Conservation (phyloP, 2,113 vertebrate species). For the Ptyas mucosa region DNA sequence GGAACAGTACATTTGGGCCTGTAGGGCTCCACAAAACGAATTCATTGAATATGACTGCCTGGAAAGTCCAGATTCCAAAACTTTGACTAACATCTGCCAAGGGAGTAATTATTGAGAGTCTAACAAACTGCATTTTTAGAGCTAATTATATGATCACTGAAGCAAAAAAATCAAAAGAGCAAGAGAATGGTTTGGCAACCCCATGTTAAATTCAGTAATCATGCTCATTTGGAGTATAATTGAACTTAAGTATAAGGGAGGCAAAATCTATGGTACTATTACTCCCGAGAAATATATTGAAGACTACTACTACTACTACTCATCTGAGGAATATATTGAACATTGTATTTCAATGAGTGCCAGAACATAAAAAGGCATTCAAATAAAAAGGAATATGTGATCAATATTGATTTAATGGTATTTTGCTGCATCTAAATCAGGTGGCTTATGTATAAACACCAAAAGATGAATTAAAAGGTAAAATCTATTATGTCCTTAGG, state of each 20-base stretch:
- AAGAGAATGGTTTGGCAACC: not conserved
- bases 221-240: not conserved
- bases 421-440: not conserved
- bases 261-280: not conserved
- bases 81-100: not conserved
- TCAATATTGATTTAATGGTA: not conserved
- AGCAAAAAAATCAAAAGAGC: not conserved
- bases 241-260: not conserved
- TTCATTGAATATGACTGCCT: not conserved
- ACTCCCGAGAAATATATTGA: not conserved
- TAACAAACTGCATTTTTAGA: not conserved
- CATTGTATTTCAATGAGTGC: not conserved
- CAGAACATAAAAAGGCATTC: not conserved
- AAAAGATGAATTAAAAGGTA: not conserved
- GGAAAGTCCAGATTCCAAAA: not conserved
- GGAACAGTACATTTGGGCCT: not conserved
- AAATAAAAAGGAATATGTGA: not conserved
- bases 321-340: not conserved
- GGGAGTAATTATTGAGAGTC: not conserved
- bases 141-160: not conserved
- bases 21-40: not conserved
- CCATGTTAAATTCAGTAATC: not conserved
- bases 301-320: too few relatives aligned
- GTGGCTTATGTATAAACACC: not conserved
- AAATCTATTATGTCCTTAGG: not conserved